A percentile compares a stretch with the other conserved stretches of the same genome.
These are phyloP conservation scores for Lepidocolaptes lacrymiger DNA, from an alignment of 2,797 vertebrate genomes.

Conservation along the genomic window DNA sequence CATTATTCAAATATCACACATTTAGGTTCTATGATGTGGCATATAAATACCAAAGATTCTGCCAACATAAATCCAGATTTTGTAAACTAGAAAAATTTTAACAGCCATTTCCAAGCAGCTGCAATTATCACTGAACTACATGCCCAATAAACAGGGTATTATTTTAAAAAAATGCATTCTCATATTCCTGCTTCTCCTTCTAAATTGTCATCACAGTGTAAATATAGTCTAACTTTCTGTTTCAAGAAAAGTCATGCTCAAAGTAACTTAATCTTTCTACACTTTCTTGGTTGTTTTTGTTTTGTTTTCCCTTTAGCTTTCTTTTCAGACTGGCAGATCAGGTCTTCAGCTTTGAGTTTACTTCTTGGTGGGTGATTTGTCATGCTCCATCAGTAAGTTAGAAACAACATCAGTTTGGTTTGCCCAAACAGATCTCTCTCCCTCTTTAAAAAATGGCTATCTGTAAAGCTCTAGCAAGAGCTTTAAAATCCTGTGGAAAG, in stretches of 20 bases:
- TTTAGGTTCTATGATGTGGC: neutral
- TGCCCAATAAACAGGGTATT: neutral
- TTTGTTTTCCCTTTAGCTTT: neutral
- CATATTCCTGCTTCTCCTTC: neutral
- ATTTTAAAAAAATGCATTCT: neutral
- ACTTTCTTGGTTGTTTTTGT: neutral
- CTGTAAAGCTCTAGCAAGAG: neutral
- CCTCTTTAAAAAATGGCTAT: neutral
- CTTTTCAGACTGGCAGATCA: neutral
- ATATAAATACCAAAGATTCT: neutral
- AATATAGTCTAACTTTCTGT: neutral
- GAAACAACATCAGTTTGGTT: neutral
- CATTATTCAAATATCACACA: neutral
- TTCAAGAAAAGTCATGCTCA: neutral
- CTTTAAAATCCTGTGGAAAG: neutral
- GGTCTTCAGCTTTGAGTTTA: neutral
- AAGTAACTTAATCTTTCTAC: neutral
- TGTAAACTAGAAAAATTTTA: neutral
- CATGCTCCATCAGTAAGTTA: neutral
- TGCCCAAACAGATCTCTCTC: neutral
- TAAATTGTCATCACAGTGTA: neutral
- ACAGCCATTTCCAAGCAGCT: neutral
- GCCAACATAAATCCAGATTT: neutral
- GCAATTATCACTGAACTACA: neutral
- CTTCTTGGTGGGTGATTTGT: neutral